Conservation (phyloP, 2,888 invertebrate genomes). For the Limnephilus marmoratus region DNA sequence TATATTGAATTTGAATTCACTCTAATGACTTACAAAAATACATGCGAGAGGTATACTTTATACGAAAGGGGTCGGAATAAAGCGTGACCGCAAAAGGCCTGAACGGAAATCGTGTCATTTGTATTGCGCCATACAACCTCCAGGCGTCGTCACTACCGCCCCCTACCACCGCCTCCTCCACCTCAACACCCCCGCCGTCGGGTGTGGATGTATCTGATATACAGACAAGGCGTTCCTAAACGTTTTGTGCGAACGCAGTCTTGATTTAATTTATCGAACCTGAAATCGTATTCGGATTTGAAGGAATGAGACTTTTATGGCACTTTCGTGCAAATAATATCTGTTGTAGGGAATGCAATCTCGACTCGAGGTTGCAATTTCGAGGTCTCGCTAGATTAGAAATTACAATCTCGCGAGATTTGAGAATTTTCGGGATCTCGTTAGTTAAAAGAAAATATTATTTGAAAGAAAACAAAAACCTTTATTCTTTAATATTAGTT, state of each 20-base stretch:
- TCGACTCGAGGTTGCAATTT: no score
- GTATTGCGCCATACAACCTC: slow-evolving; percentile 44
- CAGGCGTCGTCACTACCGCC: slow-evolving; percentile 30
- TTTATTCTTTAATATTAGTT: no score
- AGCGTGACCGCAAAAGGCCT: slow-evolving; percentile 47
- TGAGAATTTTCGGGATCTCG: no score
- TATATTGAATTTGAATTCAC: slow-evolving; percentile 13
- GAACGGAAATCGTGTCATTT: slow-evolving; percentile 48
- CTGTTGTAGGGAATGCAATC: no score
- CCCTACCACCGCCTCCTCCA: not conserved
- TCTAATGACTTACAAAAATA: slow-evolving; percentile 40
- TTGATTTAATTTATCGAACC: not conserved
- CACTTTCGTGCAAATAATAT: not conserved
- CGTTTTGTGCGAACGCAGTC: not conserved
- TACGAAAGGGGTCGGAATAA: slow-evolving; percentile 37
- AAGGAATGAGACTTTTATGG: not conserved
- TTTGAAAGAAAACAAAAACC: no score
- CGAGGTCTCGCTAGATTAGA: no score
- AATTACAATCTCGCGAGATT: no score
- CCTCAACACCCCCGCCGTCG: not conserved
- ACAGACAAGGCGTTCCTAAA: slow-evolving; percentile 31
- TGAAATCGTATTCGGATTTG: not conserved
- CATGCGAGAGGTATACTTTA: slow-evolving; percentile 8
- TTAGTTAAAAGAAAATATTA: no score
- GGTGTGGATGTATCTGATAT: slow-evolving; percentile 41